Evolutionary conservation across 2,797 vertebrate species (phyloP).

Genomic region (Artibeus lituratus): DNA sequence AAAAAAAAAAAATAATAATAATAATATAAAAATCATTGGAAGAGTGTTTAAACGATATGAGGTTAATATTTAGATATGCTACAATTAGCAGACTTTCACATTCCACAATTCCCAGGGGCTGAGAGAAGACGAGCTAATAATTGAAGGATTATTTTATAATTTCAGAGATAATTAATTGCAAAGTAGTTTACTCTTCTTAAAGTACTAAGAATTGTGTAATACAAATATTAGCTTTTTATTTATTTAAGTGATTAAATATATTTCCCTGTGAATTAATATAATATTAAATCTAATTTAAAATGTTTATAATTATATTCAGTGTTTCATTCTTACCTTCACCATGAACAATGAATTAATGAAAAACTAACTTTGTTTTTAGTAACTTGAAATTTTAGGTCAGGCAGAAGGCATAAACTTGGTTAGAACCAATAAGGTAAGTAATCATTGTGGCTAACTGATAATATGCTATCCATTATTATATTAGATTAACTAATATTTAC

Average conservation of each 20-base stretch:
- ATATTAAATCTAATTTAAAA: constrained; percentile 37
- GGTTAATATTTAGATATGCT: constrained; percentile 26
- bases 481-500: not conserved
- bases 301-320: constrained; percentile 6
- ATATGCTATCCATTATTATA: not conserved
- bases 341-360: not conserved
- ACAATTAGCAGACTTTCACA: constrained; percentile 30
- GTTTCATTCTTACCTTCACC: not conserved
- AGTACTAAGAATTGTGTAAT: constrained; percentile 33
- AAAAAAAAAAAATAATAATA: not conserved
- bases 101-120: constrained; percentile 32
- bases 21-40: not conserved
- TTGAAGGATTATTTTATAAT: constrained; percentile 58
- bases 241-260: constrained; percentile 55
- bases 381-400: not conserved
- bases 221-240: constrained; percentile 67
- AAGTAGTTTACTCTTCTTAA: constrained; percentile 57
- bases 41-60: not conserved
- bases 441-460: not conserved
- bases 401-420: not conserved
- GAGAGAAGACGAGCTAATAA: constrained; percentile 45
- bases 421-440: not conserved
- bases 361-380: constrained; percentile 9
- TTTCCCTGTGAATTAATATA: constrained; percentile 43
- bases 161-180: constrained; percentile 60